Base-by-base conservation (phyloP, 2,113 vertebrate species). In the Entomyzon cyanotis region DNA sequence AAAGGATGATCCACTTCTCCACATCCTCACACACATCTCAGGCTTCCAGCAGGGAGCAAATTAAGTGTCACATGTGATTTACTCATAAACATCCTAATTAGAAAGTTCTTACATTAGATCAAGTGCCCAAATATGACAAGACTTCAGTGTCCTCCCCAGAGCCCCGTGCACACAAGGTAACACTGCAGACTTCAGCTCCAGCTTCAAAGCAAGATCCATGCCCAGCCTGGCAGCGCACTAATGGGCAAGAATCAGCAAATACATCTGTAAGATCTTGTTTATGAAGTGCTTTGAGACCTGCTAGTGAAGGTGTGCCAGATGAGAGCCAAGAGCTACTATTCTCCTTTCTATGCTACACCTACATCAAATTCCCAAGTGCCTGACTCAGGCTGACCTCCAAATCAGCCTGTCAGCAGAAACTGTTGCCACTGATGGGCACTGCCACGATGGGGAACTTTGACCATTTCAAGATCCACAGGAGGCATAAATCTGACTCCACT, bases 1-100 rank as follows among this genome's bases (percentile, higher is more conserved):
- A 93, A 95, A 87, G 73, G 88, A 97, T 94, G 95, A 97, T 96
- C 89, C 87, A 80, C 89, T 96, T 97, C 91, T 94, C 95, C 83
- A 87, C 49, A 88, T 90, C 84, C 77, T 87, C 64, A 89, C 77
- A 77, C 47, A 63, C 46, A 52, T 80, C 78, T 77, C 85, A 56
- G 50, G 60, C 90, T 73, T 69, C 60, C 90, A 84, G 84, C 62
- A n/a, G 75, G 55, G 59, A 91, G 76, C 78, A 87, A 87, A 83
- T 53, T 52, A 84, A 87, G 74, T 82, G 81, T 69, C 89, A 79
- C 84, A 64, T 8, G 67, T 52, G 28, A 85, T 94, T 91, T 93
- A 82, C 81, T 92, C 65, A 64, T 53, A 60, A 95, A 95, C 58
- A 76, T n/a, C 62, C 84, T 73, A 84, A 95, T 91, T 84, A 81